Evolutionary conservation across 2,797 vertebrate species (phyloP).

Genomic region (Phalloptychus januarius): DNA sequence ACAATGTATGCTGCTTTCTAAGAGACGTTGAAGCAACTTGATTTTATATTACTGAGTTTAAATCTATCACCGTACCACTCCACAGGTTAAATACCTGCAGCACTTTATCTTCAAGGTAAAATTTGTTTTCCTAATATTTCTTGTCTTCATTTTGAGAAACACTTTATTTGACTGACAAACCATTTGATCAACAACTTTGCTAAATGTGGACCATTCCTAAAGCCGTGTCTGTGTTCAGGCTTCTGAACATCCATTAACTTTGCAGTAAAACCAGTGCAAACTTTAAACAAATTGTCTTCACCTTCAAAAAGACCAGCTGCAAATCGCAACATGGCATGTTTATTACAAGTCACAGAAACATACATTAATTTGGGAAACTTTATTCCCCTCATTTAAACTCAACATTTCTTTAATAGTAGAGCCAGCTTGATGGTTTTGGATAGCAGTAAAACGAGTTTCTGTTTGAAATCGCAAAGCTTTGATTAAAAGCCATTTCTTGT

Average conservation of each 20-base stretch:
- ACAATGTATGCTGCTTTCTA: not conserved
- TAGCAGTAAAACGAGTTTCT: conserved; percentile 36
- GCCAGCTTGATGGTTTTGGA: conserved; percentile 44
- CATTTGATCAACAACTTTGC: not conserved
- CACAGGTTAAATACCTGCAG: not conserved
- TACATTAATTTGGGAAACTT: conserved; percentile 1
- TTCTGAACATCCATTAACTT: not conserved
- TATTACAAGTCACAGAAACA: conserved; percentile 2
- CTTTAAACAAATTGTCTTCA: not conserved
- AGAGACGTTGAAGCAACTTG: not conserved
- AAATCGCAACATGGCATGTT: not conserved
- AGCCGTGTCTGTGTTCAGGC: not conserved
- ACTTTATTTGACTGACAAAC: not conserved
- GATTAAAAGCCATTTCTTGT: conserved; percentile 67
- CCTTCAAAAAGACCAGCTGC: not conserved
- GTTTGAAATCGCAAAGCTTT: conserved; percentile 55
- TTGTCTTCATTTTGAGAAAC: not conserved
- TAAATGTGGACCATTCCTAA: not conserved
- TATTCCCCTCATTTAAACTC: conserved; percentile 13
- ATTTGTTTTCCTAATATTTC: not conserved
- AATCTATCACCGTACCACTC: not conserved
- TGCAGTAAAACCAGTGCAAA: not conserved
- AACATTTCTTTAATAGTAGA: not conserved
- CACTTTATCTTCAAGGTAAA: not conserved
- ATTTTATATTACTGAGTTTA: not conserved